Base-by-base conservation (phyloP, 2,888 invertebrate genomes). In the Acanthacorydalis orientalis region DNA sequence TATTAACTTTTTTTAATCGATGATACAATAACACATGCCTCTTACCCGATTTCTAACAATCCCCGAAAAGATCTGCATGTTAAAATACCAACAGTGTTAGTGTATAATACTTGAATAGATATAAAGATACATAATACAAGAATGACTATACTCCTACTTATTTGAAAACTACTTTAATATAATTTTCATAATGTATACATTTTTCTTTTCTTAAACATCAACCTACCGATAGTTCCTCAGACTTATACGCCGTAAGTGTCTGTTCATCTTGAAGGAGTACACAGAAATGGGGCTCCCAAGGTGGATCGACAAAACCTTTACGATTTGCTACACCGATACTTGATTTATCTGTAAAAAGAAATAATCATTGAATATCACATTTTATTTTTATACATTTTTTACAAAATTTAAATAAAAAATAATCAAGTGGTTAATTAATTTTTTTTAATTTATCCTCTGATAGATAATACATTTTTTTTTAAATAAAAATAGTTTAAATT, bases 271-370 rank as follows among this genome's bases (percentile, higher is more conserved):
- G 82, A 55, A 81, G 74, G 57, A 85, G 72, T 40, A 85, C 83
- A 65, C 83, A 83, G 68, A 82, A 85, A 67, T 79, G 80, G 12
- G 84, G 84, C 64, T 83, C 81, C 84, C 84, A 85, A 34, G 63
- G 41, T 47, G 51, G 47, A 47, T 52, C 43, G 48, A 23, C 6
- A 23, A 23, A 23, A 23, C 23, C 23, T 23, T 23, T 23, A 23
- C 23, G 23, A 6, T 23, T 23, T 23, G 23, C 23, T 4, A 23
- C 23, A 23, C 23, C 23, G 6, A 23, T 23, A 23, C 23, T 23
- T 23, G 23, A 23, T 23, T 23, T 23, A 23, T 23, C 23, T 23
- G 23, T n/a, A 23, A 23, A 23, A 2, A 23, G 23, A 23, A 23
- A 23, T 23, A 23, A 23, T 23, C 23, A 23, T n/a, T n/a, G n/a